Evolutionary conservation across 1,140 invertebrate genomes (phyloP).

Genomic region (Conus ventricosus): DNA sequence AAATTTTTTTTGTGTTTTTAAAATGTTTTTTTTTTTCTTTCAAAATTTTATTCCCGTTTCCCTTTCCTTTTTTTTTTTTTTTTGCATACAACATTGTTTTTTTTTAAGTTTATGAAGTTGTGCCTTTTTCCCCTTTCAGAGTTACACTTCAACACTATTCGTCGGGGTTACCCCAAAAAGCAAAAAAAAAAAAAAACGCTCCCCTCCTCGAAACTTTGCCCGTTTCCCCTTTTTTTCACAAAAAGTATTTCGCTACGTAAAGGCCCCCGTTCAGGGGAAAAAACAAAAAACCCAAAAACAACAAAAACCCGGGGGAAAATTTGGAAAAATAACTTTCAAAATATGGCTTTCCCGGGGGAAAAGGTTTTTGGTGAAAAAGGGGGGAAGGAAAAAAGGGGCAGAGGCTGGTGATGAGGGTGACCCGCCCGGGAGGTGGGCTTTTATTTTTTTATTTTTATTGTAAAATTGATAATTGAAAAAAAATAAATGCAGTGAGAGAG

Average conservation of each 20-base stretch:
- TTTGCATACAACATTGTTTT: not conserved
- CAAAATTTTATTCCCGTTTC: too few relatives aligned
- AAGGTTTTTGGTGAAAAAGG: too few relatives aligned
- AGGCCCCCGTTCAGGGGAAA: too few relatives aligned
- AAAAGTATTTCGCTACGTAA: not conserved
- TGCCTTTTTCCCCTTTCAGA: not conserved
- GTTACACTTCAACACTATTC: not conserved
- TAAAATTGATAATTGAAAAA: not conserved
- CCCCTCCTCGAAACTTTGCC: not conserved
- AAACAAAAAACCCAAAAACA: too few relatives aligned
- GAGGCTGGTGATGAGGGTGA: too few relatives aligned
- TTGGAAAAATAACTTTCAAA: too few relatives aligned
- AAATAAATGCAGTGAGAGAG: not conserved
- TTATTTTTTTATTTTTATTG: too few relatives aligned
- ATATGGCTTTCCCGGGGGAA: too few relatives aligned
- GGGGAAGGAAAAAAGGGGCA: too few relatives aligned
- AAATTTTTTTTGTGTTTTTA: not conserved
- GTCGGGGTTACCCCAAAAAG: not conserved
- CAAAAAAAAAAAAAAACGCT: not conserved
- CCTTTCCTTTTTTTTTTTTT: conserved; percentile 6
- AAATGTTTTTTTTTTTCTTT: not conserved
- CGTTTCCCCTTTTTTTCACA: not conserved
- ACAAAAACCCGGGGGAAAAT: too few relatives aligned
- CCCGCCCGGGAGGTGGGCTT: too few relatives aligned
- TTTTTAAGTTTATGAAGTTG: not conserved